Percentiles rank a stretch among this genome's conserved stretches.
Conservation (phyloP, 2,113 vertebrate species). For the Myotis brandtii region DNA sequence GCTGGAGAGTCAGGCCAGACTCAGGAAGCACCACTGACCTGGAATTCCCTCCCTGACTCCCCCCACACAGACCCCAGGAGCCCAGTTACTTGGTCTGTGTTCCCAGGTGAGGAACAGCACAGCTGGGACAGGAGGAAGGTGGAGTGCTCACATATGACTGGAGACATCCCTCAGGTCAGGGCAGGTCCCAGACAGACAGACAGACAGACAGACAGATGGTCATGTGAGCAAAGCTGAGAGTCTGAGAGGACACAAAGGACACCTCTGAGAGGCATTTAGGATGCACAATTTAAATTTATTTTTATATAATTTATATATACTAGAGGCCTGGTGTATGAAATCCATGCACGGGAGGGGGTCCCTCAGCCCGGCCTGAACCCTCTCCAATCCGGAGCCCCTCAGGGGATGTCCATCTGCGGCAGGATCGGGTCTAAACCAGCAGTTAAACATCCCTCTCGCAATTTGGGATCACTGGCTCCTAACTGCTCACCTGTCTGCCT, state of each 20-base stretch:
- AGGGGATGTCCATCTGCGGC: no score
- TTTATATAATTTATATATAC: no score
- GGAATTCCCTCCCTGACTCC: not conserved
- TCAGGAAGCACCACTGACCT: no score
- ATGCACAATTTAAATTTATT: not conserved
- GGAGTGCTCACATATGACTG: not conserved
- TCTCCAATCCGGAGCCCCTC: no score
- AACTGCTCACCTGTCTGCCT: no score
- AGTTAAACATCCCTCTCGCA: no score
- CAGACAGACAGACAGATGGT: fast-evolving
- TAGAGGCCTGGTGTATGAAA: no score
- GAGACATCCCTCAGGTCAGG: not conserved
- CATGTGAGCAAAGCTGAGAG: not conserved
- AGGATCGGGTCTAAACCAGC: no score
- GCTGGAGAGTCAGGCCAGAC: not conserved
- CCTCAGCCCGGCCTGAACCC: no score
- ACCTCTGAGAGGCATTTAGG: no score
- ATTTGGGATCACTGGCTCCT: no score
- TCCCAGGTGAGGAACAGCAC: not conserved
- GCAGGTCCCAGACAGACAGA: not conserved
- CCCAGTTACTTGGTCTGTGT: fast-evolving
- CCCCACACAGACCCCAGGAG: not conserved
- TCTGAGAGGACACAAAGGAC: not conserved
- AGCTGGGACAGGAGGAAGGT: fast-evolving
- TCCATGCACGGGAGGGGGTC: no score